Evolutionary conservation across 2,113 vertebrate species (phyloP), one percentile per base, ranked within the genome.

Genomic region (Poicephalus meyeri): DNA sequence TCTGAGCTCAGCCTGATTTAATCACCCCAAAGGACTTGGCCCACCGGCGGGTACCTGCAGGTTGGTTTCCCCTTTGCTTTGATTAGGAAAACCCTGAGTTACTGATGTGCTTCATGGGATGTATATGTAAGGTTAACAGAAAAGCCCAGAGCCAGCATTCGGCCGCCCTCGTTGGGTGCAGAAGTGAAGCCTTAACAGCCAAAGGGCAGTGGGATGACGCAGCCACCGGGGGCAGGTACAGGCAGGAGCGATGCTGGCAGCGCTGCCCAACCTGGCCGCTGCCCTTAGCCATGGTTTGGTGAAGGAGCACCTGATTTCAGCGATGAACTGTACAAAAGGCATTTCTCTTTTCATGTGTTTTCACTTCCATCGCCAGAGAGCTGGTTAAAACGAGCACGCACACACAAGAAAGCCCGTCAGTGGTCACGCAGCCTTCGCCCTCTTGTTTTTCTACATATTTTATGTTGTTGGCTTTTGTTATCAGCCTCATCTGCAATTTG

Each of bases 401-500:
- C 84, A 93, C 95, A 93, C 71, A 95, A 93, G 96, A 97, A 93
- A 97, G 86, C 66, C 13, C 91, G 94, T 90, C 96, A 98, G 98
- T 98, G 97, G 98, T 98, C 98, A 97, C 90, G 88, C 80, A 95
- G 94, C 94, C 95, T 97, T 92, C 85, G 97, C 95, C 76, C 91
- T 93, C 97, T 97, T 98, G 98, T 98, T 98, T 98, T 98, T 98
- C 97, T 98, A 96, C 97, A 91, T 97, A 97, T 97, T 98, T 98
- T 92, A 97, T 98, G 96, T 97, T 98, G 97, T 97, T 97, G 97
- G 96, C 97, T 98, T 98, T 91, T 98, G 96, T 98, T 98, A 98
- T 98, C 98, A 97, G 97, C 81, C 96, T 95, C 96, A 98, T 98
- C 98, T 98, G 97, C 97, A 98, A 98, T 97, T 97, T 98, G 98